phyloP scores from a whole-genome alignment of 2,888 invertebrate genomes.

The Oasisia sp. region DNA sequence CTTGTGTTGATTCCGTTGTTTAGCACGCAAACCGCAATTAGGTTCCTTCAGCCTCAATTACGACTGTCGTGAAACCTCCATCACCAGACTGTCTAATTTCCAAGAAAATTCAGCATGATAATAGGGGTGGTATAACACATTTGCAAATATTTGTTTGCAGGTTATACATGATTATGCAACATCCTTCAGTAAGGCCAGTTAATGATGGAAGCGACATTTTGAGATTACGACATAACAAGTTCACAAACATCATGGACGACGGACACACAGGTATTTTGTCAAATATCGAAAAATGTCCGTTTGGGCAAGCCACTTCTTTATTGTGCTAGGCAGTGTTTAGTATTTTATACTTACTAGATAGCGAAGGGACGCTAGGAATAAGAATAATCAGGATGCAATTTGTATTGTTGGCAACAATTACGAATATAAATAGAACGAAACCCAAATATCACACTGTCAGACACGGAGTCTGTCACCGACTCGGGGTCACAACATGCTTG shows the following conservation, averaged over 20 bases:
- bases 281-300: background rate
- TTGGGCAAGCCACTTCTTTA: background rate
- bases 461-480: background rate
- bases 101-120: background rate
- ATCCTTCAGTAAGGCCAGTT: background rate
- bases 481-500: background rate
- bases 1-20: background rate
- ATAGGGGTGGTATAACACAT: background rate
- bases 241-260: conserved; percentile 33
- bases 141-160: background rate
- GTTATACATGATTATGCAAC: background rate
- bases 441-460: background rate
- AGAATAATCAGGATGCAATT: background rate
- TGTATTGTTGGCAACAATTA: background rate
- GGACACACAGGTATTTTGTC: conserved; percentile 30
- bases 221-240: conserved; percentile 26
- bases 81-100: background rate
- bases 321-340: background rate
- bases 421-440: conserved; percentile 8
- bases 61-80: background rate
- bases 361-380: background rate
- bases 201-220: conserved; percentile 10
- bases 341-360: background rate
- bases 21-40: conserved; percentile 1
- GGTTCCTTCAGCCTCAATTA: background rate